phyloP scores from a whole-genome alignment of 1,140 invertebrate genomes.

The Cheumatopsyche charites region DNA sequence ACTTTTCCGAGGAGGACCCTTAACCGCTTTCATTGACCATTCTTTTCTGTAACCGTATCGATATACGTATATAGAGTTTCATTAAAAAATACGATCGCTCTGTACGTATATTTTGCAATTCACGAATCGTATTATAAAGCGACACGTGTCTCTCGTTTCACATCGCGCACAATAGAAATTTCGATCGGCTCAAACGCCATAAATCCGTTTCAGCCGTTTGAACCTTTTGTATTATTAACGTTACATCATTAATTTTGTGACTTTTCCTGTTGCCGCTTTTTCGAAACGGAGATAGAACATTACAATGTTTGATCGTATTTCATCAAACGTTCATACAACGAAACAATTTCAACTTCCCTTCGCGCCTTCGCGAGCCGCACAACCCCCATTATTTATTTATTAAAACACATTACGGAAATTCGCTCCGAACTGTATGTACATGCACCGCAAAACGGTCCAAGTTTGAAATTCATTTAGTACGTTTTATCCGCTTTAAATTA shows the following conservation, averaged over 20 bases:
- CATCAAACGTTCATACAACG: neutral
- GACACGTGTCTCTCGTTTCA: neutral
- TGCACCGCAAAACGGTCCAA: too few species aligned
- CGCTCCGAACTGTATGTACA: too few species aligned
- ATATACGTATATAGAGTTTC: too few species aligned
- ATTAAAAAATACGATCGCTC: neutral
- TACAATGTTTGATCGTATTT: slow-evolving; percentile 9
- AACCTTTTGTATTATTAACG: slow-evolving; percentile 18
- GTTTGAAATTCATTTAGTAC: too few species aligned
- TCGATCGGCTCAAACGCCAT: slow-evolving; percentile 9
- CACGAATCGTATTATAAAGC: neutral
- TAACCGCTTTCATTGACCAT: slow-evolving; percentile 7
- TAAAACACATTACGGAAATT: too few species aligned
- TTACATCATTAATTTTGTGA: slow-evolving; percentile 8
- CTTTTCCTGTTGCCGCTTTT: slow-evolving; percentile 2
- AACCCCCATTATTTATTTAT: too few species aligned
- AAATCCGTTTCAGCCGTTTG: slow-evolving; percentile 13
- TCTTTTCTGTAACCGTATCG: neutral
- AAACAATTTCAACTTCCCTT: neutral
- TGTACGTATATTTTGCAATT: neutral
- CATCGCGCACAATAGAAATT: neutral
- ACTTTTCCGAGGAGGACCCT: slow-evolving; percentile 10
- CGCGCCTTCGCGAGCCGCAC: neutral
- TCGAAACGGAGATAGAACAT: neutral
- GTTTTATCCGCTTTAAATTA: too few species aligned